phyloP scores from a whole-genome alignment of 2,113 vertebrate species.

The Gavialis gangeticus region DNA sequence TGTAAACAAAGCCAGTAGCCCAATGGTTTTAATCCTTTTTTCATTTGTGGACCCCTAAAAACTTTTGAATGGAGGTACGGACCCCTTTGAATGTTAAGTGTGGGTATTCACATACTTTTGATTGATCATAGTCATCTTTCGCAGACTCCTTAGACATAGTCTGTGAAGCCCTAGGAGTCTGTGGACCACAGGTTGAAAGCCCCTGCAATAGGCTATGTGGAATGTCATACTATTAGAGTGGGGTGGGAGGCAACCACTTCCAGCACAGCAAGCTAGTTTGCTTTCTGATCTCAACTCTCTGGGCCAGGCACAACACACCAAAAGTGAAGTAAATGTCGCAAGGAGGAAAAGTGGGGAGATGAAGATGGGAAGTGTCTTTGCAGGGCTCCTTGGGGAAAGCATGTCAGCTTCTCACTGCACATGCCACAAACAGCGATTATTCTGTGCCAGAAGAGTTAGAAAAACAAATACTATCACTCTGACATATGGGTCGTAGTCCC shows the following conservation, averaged over 20 bases:
- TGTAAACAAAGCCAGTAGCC: slow-evolving; percentile 37
- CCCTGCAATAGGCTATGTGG: not conserved
- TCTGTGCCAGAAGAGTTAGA: not conserved
- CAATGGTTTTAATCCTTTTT: too few species aligned
- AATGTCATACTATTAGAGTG: not conserved
- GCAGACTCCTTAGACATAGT: too few species aligned
- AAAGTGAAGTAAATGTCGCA: not conserved
- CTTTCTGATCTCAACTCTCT: not conserved
- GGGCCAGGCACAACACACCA: rapidly evolving
- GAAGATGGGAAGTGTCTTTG: rapidly evolving
- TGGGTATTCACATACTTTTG: too few species aligned
- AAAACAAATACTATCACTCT: slow-evolving; percentile 42
- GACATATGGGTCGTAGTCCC: slow-evolving; percentile 7
- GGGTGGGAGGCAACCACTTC: not conserved
- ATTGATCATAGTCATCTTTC: too few species aligned
- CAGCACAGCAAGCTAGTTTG: rapidly evolving
- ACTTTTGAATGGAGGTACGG: too few species aligned
- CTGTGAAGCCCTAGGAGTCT: too few species aligned
- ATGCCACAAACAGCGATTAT: not conserved
- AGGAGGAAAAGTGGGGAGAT: not conserved
- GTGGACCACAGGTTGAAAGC: too few species aligned
- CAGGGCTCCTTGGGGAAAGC: not conserved
- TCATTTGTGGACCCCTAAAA: too few species aligned
- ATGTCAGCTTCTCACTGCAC: not conserved
- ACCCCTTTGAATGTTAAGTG: too few species aligned